Percentiles rank a stretch among this genome's conserved stretches.
Conservation (phyloP, 2,113 vertebrate genomes). For the Porphyrio hochstetteri region DNA sequence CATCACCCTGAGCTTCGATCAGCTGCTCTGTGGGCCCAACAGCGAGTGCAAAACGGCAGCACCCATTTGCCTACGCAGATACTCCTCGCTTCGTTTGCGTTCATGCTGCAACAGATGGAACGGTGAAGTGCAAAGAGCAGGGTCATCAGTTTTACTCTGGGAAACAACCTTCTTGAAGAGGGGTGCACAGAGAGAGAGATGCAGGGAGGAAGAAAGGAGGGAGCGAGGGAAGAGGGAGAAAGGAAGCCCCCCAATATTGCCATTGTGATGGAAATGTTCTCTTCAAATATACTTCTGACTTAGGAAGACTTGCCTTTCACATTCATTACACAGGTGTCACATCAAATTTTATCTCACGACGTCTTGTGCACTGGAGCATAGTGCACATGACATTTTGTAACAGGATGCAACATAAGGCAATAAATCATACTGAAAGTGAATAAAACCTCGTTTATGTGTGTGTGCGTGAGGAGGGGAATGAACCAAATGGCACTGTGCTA, state of each 20-base stretch:
- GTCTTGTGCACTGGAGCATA: slow-evolving; percentile 44
- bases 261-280: background rate
- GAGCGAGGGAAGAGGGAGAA: background rate
- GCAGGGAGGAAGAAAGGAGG: background rate
- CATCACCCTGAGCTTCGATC: background rate
- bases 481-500: background rate
- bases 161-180: background rate
- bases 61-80: background rate
- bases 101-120: background rate
- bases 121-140: background rate
- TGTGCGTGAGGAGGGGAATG: background rate
- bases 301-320: slow-evolving; percentile 53
- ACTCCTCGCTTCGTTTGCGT: background rate
- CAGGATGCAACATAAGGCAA: slow-evolving; percentile 37
- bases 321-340: slow-evolving; percentile 54
- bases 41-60: background rate
- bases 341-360: slow-evolving; percentile 32
- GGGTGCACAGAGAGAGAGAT: too few relatives aligned
- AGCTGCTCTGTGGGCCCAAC: background rate
- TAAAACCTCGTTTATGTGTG: background rate
- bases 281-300: slow-evolving; percentile 23
- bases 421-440: slow-evolving; percentile 52
- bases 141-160: background rate
- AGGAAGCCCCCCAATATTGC: background rate
- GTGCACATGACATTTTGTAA: slow-evolving; percentile 45